Evolutionary conservation across 1,140 invertebrate species (phyloP).

Genomic region (Cyclargus thomasi): DNA sequence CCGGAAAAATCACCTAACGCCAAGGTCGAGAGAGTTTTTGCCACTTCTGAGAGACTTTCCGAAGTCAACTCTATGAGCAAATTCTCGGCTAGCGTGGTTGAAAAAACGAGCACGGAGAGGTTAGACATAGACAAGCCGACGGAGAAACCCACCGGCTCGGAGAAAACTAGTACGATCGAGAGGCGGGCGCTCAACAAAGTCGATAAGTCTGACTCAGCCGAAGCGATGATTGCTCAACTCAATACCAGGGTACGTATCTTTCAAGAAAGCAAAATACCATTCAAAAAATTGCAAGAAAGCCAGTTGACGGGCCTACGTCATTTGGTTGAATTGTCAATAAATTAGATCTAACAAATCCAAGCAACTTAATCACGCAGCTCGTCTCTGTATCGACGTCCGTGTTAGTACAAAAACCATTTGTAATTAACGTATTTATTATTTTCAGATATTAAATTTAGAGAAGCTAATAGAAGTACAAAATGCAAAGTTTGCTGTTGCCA

Average conservation of each 20-base stretch:
- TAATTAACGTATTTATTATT: constrained; percentile 13
- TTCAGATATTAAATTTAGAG: constrained; percentile 77
- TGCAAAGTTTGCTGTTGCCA: constrained; percentile 69
- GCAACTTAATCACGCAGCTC: too few relatives aligned
- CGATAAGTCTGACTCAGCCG: constrained; percentile 39
- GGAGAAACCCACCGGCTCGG: constrained; percentile 22
- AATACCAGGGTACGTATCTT: constrained; percentile 56
- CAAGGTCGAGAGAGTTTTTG: neutral
- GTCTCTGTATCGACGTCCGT: too few relatives aligned
- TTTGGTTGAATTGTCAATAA: too few relatives aligned
- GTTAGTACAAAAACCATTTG: too few relatives aligned
- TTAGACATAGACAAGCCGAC: constrained; percentile 23
- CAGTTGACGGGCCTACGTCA: too few relatives aligned
- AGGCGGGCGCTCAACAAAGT: constrained; percentile 35
- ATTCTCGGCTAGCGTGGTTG: constrained; percentile 27
- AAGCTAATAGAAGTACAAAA: constrained; percentile 76
- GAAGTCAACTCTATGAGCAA: constrained; percentile 35
- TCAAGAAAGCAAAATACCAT: neutral
- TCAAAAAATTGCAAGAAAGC: too few relatives aligned
- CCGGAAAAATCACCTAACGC: constrained; percentile 33
- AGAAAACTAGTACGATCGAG: constrained; percentile 44
- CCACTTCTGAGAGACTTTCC: constrained; percentile 4
- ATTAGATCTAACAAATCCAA: too few relatives aligned
- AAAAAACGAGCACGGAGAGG: constrained; percentile 32
- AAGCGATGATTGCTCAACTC: constrained; percentile 57